These are phyloP conservation scores for Schizopygopsis malacanthus DNA, from an alignment of 2,797 vertebrate genomes.

Conservation along the genomic window DNA sequence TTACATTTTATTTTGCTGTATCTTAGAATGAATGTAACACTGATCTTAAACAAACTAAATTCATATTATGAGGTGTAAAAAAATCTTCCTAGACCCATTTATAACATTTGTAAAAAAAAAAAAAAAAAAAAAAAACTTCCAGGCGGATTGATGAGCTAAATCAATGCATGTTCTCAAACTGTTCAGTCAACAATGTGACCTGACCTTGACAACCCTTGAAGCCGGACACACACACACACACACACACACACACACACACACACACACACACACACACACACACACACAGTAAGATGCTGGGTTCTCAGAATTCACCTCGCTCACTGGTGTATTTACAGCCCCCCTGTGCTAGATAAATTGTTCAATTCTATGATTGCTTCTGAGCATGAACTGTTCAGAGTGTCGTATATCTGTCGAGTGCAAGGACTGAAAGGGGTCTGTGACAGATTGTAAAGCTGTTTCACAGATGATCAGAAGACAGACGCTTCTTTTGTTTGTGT, in stretches of 20 bases:
- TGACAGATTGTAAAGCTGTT: constrained; percentile 6
- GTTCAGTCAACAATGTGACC: constrained; percentile 31
- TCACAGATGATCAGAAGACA: constrained; percentile 15
- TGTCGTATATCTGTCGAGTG: constrained; percentile 10
- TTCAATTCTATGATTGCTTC: neutral
- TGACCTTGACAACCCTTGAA: constrained; percentile 34
- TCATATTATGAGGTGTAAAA: neutral
- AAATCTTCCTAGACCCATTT: neutral
- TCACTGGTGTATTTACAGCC: neutral
- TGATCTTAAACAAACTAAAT: neutral
- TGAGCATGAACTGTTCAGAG: constrained; percentile 13
- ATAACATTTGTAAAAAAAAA: neutral
- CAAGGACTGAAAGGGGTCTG: constrained; percentile 12
- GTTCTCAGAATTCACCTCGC: constrained; percentile 10
- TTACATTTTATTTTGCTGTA: neutral
- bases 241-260: neutral
- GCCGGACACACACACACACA: neutral
- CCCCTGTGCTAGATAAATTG: constrained; percentile 7
- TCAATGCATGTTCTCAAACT: constrained; percentile 25
- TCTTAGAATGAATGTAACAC: neutral
- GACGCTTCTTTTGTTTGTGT: constrained; percentile 12
- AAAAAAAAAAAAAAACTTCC: neutral
- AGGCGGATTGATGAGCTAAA: constrained; percentile 39
- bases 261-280: neutral
- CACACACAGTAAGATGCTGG: neutral